These are phyloP conservation scores for Marmota flaviventris DNA, from an alignment of 2,113 vertebrate genomes.

Conservation along the genomic window DNA sequence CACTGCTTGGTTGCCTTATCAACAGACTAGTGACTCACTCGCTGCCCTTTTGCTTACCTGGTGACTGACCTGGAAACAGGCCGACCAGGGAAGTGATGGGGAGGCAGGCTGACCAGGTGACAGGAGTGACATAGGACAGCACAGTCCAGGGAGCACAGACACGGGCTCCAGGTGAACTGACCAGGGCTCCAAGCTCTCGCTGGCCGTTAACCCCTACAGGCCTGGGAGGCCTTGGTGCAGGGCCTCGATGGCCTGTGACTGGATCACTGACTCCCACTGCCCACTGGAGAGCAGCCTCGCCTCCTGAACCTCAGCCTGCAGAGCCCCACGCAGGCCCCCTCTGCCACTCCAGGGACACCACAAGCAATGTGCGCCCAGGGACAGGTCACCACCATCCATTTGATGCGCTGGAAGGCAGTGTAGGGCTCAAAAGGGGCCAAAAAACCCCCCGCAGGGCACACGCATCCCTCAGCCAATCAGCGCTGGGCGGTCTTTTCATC, in stretches of 20 bases:
- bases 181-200: neutral
- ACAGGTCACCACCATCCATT: no score
- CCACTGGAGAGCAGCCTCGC: no score
- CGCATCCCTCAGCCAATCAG: neutral
- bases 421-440: no score
- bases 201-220: neutral
- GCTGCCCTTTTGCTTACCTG: neutral
- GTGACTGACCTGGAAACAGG: neutral
- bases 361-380: neutral
- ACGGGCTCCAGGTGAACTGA: neutral
- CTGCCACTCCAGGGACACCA: neutral
- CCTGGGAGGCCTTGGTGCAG: no score
- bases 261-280: no score
- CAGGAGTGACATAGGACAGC: no score
- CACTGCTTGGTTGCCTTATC: no score
- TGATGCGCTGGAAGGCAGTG: neutral
- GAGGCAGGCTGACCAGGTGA: neutral
- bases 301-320: neutral
- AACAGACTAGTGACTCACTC: neutral
- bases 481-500: accelerated
- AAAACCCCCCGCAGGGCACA: neutral
- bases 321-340: no score
- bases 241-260: accelerated
- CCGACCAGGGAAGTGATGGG: neutral
- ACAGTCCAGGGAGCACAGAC: neutral